Percentiles rank a stretch among this genome's conserved stretches.
phyloP scores from a whole-genome alignment of 2,113 vertebrate species.

The Nesoenas mayeri region DNA sequence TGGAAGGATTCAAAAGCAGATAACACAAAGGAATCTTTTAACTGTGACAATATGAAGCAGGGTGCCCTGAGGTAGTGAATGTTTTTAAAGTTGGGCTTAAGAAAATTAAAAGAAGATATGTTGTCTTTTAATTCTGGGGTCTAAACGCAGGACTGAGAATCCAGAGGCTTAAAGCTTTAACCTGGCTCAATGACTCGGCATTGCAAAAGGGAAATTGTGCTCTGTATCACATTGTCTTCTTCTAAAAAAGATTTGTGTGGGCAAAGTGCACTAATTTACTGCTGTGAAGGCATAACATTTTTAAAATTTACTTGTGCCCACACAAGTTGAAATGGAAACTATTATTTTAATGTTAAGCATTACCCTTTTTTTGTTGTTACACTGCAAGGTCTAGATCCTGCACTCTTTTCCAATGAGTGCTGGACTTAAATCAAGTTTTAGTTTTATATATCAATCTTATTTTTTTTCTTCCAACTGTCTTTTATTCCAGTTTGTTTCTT shows the following conservation, averaged over 20 bases:
- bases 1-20: neutral
- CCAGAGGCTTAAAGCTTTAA: neutral
- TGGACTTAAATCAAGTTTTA: neutral
- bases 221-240: neutral
- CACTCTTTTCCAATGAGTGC: neutral
- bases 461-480: neutral
- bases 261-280: constrained; percentile 25
- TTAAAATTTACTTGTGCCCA: neutral
- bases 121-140: neutral
- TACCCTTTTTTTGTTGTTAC: neutral
- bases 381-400: neutral
- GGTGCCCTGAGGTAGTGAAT: neutral
- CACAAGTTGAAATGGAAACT: constrained; percentile 45
- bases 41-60: neutral
- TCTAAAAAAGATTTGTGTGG: neutral
- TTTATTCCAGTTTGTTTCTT: neutral
- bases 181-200: neutral
- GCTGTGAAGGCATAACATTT: neutral
- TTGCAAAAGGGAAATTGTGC: neutral
- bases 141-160: neutral
- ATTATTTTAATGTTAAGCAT: constrained; percentile 2
- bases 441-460: neutral
- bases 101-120: neutral
- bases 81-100: neutral
- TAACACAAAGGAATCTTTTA: neutral